Evolutionary conservation across 2,888 invertebrate genomes (phyloP).

Genomic region (Nudaria mundana): DNA sequence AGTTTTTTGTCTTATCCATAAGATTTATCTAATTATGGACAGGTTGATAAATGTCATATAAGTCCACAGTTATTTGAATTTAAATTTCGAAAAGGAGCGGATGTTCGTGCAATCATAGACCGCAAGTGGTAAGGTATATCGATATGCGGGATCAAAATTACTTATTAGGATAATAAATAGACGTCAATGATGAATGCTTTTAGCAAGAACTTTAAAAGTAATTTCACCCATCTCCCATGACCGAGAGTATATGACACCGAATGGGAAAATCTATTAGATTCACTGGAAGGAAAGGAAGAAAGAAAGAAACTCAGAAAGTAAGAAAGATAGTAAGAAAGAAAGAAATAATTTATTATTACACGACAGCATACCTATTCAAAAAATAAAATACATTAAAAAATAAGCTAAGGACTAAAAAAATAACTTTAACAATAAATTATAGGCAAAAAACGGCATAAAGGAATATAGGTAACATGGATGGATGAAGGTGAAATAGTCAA

Average conservation of each 20-base stretch:
- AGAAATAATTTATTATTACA: too few relatives aligned
- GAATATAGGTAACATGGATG: too few relatives aligned
- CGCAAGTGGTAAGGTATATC: slow-evolving; percentile 44
- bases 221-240: slow-evolving; percentile 8
- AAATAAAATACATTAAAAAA: too few relatives aligned
- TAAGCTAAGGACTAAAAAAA: too few relatives aligned
- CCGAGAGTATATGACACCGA: slow-evolving; percentile 21
- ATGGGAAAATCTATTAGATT: too few relatives aligned
- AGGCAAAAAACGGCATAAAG: too few relatives aligned
- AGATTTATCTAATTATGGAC: slow-evolving; percentile 7
- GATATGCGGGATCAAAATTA: slow-evolving; percentile 52
- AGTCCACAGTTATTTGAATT: slow-evolving; percentile 19
- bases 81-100: slow-evolving; percentile 31
- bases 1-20: slow-evolving; percentile 13
- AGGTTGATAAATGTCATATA: slow-evolving; percentile 8
- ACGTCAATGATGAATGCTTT: slow-evolving; percentile 8
- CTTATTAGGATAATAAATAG: slow-evolving; percentile 32
- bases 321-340: too few relatives aligned
- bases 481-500: too few relatives aligned
- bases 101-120: slow-evolving; percentile 47
- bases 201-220: slow-evolving; percentile 11
- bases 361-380: too few relatives aligned
- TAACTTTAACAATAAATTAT: too few relatives aligned
- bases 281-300: too few relatives aligned
- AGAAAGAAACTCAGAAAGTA: too few relatives aligned